phyloP scores from a whole-genome alignment of 2,888 invertebrate genomes.

The Julus scanicus region DNA sequence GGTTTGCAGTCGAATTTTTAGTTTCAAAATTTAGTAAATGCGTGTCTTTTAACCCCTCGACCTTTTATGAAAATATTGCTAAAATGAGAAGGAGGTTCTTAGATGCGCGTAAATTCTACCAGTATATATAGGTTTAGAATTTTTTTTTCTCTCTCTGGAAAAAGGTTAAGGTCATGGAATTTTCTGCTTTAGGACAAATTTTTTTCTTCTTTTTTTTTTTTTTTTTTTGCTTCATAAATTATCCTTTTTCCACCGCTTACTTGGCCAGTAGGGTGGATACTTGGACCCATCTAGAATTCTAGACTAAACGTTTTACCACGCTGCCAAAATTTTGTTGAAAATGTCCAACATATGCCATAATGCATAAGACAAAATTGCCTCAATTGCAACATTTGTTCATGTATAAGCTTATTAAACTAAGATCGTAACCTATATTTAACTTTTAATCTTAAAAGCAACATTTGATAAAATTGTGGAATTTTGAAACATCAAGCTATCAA shows the following conservation, averaged over 20 bases:
- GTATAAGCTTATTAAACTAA: too few relatives aligned
- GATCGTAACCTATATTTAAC: not conserved
- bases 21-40: not conserved
- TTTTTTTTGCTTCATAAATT: conserved; percentile 36
- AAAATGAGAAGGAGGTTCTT: conserved; percentile 10
- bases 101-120: not conserved
- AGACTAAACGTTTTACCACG: not conserved
- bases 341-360: conserved; percentile 7
- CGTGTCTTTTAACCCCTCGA: conserved; percentile 25
- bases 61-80: conserved; percentile 15
- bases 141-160: conserved; percentile 4
- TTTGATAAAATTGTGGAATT: not conserved
- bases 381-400: not conserved
- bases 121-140: not conserved
- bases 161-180: conserved; percentile 35
- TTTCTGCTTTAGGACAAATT: conserved; percentile 32
- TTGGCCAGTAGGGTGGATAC: conserved; percentile 1
- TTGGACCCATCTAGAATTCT: too few relatives aligned
- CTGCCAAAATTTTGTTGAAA: not conserved
- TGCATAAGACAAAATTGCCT: not conserved
- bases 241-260: conserved; percentile 11
- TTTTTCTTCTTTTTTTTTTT: not conserved
- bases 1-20: not conserved
- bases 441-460: not conserved
- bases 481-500: too few relatives aligned